Evolutionary conservation across 2,113 vertebrate genomes (phyloP), one percentile per base, ranked within the genome.

Genomic region (Psittacara wagleri): DNA sequence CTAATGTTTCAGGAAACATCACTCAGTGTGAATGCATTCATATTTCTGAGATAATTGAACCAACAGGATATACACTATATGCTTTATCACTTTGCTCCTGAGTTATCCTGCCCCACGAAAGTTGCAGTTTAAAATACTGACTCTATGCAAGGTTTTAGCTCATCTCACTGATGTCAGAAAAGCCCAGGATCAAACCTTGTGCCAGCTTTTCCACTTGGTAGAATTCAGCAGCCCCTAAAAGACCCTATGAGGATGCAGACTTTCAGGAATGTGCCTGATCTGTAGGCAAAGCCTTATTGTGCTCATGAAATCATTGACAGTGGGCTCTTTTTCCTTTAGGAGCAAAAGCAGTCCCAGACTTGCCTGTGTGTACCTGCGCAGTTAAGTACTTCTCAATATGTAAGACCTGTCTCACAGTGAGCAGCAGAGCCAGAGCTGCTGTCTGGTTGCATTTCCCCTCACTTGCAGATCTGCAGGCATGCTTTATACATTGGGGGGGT

Each of bases 81-180:
- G 13, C 3, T 73, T 12, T 25, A 66, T 9, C 8, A 27, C 15
- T 83, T 86, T n/a, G 2, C 15, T 37, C 11, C 55, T 13, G 39
- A 78, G 51, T 72, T 86, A 27, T 61, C 44, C 43, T 78, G 24
- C 8, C 23, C 27, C 4, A 18, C 0, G 0, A 8, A 52, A 41
- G 8, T 0, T 54, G 17, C 22, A 28, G 10, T 76, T 63, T 82
- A 57, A 82, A 68, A 68, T 48, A 75, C 1, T 10, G 17, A 46
- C 29, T 67, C 29, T 31, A 39, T 5, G 2, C 2, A 68, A 39
- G 27, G 25, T 69, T 89, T 79, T 43, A 48, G 39, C 14, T 37
- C 8, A 31, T 77, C 27, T 88, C 20, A 52, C 2, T 48, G 70
- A 39, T 11, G 25, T 9, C 18, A 70, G 49, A 85, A 63, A 74